Base-by-base conservation (phyloP, 1,140 invertebrate genomes). In the Orussus abietinus region DNA sequence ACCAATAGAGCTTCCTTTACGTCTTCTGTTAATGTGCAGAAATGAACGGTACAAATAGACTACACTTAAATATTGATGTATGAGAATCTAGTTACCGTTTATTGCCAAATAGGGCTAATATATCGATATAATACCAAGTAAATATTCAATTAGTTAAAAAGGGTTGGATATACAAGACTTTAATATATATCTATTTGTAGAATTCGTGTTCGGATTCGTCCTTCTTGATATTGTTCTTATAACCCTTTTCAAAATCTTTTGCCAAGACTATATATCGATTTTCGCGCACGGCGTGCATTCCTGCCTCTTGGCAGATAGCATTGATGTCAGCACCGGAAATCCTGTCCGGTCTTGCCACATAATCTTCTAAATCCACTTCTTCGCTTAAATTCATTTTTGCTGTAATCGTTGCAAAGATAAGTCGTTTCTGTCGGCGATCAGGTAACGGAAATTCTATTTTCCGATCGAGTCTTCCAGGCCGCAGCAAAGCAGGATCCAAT, bases 211-310 rank as follows among this genome's bases (percentile, higher is more conserved):
- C 96, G 55, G 92, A 92, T 75, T 98, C 95, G 74, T 98, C 95
- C 66, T 99, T 99, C 76, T 99, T 98, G 52, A 97, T 97, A 64
- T 98, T 98, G 66, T 98, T 98, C 66, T 99, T 99, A 75, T 99
- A 99, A 17, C 89, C 90, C 63, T 99, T 99, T 69, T 99, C 96
- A 64, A 99, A 99, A 75, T 99, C 97, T 75, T 99, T 99, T 2
- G 92, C 88, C 20, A 99, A 75, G 5, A 99, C 95, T 53, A 99
- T 96, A 67, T 98, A 98, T 34, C 96, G 85, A 77, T 99, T 99
- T 73, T 99, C 96, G 44, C 97, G 79, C 0, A 99, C 96, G 4
- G 97, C 97, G 71, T 99, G 96, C 84, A 86, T 87, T 48, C 83
- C 81, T 34, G 94, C 92, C 77, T 99, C 96, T 76, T 99, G 97